These are phyloP conservation scores for Ursus arctos DNA, from an alignment of 2,113 vertebrate genomes.

Conservation along the genomic window DNA sequence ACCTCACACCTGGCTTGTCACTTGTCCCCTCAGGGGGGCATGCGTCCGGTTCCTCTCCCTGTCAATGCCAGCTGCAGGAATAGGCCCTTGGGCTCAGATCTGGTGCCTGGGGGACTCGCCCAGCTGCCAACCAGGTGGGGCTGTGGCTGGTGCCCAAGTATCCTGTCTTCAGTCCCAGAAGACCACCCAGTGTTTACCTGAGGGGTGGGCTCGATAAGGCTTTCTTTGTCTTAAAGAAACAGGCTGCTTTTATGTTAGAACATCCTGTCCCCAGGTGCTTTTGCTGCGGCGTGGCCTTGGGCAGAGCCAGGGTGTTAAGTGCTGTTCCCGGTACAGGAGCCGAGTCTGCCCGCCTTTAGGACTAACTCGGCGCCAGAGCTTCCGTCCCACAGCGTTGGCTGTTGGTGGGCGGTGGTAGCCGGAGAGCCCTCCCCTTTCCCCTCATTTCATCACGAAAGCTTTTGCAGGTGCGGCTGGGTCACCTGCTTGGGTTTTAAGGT, in stretches of 20 bases:
- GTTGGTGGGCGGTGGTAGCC: background rate
- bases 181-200: no score
- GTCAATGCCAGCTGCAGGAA: background rate
- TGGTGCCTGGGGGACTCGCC: background rate
- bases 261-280: background rate
- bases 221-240: background rate
- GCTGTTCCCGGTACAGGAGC: rapidly evolving
- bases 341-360: background rate
- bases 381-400: no score
- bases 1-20: background rate
- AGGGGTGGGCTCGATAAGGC: background rate
- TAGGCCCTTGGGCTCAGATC: background rate
- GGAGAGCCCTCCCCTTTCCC: background rate
- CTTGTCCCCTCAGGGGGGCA: rapidly evolving
- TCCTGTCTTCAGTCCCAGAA: background rate
- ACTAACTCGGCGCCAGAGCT: background rate
- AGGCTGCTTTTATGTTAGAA: background rate
- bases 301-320: rapidly evolving
- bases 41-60: background rate
- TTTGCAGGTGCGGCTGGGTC: background rate
- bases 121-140: background rate
- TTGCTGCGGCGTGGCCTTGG: rapidly evolving
- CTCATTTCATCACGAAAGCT: background rate
- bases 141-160: background rate
- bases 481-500: background rate